These are phyloP conservation scores for Cerastoderma edule DNA, from an alignment of 2,888 invertebrate genomes.

Conservation along the genomic window DNA sequence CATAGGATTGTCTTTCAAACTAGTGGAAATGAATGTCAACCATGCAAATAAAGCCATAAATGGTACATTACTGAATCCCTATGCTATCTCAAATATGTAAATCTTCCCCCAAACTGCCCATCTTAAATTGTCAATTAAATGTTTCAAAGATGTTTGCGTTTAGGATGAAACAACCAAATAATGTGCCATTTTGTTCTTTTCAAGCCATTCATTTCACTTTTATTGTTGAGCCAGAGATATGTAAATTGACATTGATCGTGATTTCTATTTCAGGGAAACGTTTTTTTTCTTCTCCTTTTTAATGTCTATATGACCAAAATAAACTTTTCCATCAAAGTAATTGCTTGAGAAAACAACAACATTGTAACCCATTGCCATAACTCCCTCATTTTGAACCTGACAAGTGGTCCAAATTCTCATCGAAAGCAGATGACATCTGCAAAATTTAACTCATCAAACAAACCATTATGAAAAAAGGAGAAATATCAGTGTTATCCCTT, in stretches of 20 bases:
- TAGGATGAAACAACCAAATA: slow-evolving; percentile 19
- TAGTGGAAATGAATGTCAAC: not conserved
- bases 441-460: too few species aligned
- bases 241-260: not conserved
- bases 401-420: too few species aligned
- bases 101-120: not conserved
- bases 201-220: slow-evolving; percentile 4
- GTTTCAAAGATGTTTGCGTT: slow-evolving; percentile 3
- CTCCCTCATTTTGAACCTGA: too few species aligned
- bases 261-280: not conserved
- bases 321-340: too few species aligned
- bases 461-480: too few species aligned
- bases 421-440: too few species aligned
- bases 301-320: too few species aligned
- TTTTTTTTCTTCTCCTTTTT: not conserved
- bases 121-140: slow-evolving; percentile 24
- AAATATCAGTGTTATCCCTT: too few species aligned
- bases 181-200: not conserved
- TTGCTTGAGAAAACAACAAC: too few species aligned
- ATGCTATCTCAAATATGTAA: slow-evolving; percentile 23
- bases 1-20: not conserved
- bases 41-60: slow-evolving; percentile 2
- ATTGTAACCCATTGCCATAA: too few species aligned
- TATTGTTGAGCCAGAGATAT: not conserved
- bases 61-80: not conserved